phyloP scores from a whole-genome alignment of 2,113 vertebrate species.

The Rhineura floridana region DNA sequence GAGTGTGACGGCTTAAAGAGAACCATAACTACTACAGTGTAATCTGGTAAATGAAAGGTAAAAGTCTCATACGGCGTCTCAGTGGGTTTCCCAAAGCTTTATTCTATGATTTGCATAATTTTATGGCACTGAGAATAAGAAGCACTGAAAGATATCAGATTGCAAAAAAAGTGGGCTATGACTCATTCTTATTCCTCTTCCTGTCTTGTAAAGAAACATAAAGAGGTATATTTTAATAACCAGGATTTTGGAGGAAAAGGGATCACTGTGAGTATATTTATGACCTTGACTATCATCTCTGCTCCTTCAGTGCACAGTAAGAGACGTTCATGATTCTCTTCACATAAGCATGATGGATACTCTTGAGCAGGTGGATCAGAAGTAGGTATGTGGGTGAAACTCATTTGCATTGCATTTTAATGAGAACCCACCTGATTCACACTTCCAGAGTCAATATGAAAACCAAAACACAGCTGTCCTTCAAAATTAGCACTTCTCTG shows the following conservation, averaged over 20 bases:
- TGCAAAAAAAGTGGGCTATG: background rate
- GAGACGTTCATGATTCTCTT: background rate
- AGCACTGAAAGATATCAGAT: background rate
- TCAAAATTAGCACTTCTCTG: background rate
- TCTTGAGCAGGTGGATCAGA: background rate
- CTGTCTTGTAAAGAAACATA: conserved; percentile 15
- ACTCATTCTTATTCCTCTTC: background rate
- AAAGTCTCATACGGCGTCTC: background rate
- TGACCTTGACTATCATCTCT: background rate
- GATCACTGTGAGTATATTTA: background rate
- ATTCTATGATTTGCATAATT: conserved; percentile 9
- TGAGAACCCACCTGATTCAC: no score
- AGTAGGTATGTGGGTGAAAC: no score
- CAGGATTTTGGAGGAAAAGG: background rate
- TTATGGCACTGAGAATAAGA: background rate
- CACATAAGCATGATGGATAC: background rate
- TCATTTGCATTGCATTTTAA: no score
- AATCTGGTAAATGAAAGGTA: conserved; percentile 25
- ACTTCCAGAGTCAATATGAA: no score
- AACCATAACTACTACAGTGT: background rate
- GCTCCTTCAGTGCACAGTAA: background rate
- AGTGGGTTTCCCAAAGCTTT: conserved; percentile 9
- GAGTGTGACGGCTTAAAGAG: conserved; percentile 11
- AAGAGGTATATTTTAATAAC: background rate
- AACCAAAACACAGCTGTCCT: no score